A percentile compares a stretch with the other conserved stretches of the same genome.
Evolutionary conservation across 2,888 invertebrate genomes (phyloP).

Genomic region (Flexamia atlantica): DNA sequence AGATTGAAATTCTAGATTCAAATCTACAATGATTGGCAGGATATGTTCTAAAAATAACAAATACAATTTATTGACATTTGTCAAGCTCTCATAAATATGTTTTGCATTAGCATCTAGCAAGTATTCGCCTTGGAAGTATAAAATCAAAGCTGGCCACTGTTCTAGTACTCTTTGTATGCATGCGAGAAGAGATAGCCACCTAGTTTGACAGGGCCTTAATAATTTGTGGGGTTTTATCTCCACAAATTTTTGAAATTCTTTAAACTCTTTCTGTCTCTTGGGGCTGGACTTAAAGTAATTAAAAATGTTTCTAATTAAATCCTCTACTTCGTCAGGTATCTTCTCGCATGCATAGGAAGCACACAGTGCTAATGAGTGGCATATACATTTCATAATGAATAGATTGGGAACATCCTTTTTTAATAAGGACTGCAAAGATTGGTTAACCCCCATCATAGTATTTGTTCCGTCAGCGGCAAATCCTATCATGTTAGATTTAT

Average conservation of each 20-base stretch:
- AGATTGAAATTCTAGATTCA: too few relatives aligned
- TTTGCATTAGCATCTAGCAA: slow-evolving; percentile 41
- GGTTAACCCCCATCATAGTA: slow-evolving; percentile 26
- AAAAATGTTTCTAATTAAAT: slow-evolving; percentile 31
- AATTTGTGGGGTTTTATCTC: slow-evolving; percentile 34
- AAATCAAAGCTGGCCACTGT: slow-evolving; percentile 21
- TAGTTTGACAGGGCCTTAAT: slow-evolving; percentile 29
- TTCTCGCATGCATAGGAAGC: slow-evolving; percentile 37
- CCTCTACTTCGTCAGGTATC: background rate
- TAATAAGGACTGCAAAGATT: slow-evolving; percentile 11
- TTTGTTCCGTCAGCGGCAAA: slow-evolving; percentile 43
- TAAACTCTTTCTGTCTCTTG: slow-evolving; percentile 33
- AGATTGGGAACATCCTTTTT: slow-evolving; percentile 30
- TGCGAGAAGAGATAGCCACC: slow-evolving; percentile 35
- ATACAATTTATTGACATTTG: slow-evolving; percentile 34
- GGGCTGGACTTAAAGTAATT: slow-evolving; percentile 17
- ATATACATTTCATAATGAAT: slow-evolving; percentile 40
- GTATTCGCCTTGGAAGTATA: slow-evolving; percentile 42
- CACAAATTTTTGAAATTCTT: slow-evolving; percentile 43
- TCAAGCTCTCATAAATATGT: slow-evolving; percentile 32
- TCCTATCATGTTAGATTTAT: slow-evolving; percentile 29
- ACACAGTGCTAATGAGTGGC: slow-evolving; percentile 19
- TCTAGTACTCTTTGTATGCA: slow-evolving; percentile 29
- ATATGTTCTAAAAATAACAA: too few relatives aligned
- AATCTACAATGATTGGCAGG: too few relatives aligned